Percentiles rank a stretch among this genome's conserved stretches.
phyloP scores from a whole-genome alignment of 2,888 invertebrate genomes.

The Andrena dorsata region DNA sequence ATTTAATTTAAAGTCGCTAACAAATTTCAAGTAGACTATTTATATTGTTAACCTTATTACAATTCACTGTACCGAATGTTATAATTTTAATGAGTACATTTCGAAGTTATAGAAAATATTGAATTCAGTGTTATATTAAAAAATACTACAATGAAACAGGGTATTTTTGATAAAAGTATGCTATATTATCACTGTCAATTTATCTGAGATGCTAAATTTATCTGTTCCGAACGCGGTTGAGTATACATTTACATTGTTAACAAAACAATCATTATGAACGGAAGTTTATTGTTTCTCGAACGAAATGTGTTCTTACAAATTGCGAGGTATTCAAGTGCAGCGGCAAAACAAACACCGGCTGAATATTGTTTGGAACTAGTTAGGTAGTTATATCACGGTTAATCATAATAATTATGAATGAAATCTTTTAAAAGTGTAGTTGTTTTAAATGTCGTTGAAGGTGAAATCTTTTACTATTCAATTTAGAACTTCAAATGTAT shows the following conservation, averaged over 20 bases:
- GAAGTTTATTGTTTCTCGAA: slow-evolving; percentile 16
- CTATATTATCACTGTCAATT: neutral
- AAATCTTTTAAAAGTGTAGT: neutral
- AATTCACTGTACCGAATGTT: too few relatives aligned
- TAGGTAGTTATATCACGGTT: slow-evolving; percentile 83
- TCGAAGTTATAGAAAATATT: neutral
- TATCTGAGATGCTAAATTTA: neutral
- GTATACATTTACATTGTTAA: neutral
- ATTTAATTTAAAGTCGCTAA: too few relatives aligned
- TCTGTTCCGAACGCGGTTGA: neutral
- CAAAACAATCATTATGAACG: slow-evolving; percentile 16
- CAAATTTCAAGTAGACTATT: too few relatives aligned
- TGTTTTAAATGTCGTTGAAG: neutral
- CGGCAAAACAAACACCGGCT: slow-evolving; percentile 84
- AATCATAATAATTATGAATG: neutral
- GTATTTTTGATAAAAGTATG: neutral
- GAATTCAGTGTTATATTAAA: neutral
- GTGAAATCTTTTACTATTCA: too few relatives aligned
- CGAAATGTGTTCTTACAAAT: slow-evolving; percentile 18
- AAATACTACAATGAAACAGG: neutral
- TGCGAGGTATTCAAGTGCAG: slow-evolving; percentile 14
- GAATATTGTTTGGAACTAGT: slow-evolving; percentile 88
- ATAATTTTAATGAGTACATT: neutral
- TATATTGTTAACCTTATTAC: too few relatives aligned
- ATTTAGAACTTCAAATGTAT: too few relatives aligned